These are phyloP conservation scores for Phenacoccus solenopsis DNA, from an alignment of 1,140 invertebrate species.

Conservation along the genomic window DNA sequence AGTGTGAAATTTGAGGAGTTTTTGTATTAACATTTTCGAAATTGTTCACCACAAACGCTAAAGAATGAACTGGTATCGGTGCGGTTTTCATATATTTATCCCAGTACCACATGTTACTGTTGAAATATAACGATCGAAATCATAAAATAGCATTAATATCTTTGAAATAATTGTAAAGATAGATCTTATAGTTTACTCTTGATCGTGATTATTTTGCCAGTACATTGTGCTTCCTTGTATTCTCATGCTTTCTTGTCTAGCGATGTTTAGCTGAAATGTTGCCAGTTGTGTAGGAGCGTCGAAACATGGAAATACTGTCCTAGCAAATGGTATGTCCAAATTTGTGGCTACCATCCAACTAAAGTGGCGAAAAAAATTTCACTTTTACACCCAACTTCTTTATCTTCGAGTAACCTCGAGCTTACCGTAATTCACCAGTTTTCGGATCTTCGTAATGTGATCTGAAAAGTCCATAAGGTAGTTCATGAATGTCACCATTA, in stretches of 20 bases:
- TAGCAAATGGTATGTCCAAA: background rate
- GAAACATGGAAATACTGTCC: constrained; percentile 11
- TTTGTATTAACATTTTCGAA: background rate
- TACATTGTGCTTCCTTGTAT: background rate
- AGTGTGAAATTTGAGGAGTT: background rate
- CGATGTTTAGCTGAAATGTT: background rate
- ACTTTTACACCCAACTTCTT: background rate
- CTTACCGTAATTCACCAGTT: background rate
- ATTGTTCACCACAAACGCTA: background rate
- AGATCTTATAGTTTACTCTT: no score
- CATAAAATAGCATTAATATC: no score
- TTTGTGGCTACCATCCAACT: background rate
- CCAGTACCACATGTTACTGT: no score
- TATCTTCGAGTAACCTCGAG: background rate
- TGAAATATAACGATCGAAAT: no score
- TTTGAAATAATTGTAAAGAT: no score
- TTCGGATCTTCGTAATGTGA: background rate
- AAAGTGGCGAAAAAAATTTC: background rate
- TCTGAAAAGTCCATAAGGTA: background rate
- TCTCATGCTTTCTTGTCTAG: background rate
- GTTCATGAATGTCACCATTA: background rate
- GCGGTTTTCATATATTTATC: background rate
- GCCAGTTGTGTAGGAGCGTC: background rate
- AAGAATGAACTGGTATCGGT: background rate
- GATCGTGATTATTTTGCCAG: no score